phyloP scores from a whole-genome alignment of 1,140 invertebrate species.

The Hycleus phaleratus region DNA sequence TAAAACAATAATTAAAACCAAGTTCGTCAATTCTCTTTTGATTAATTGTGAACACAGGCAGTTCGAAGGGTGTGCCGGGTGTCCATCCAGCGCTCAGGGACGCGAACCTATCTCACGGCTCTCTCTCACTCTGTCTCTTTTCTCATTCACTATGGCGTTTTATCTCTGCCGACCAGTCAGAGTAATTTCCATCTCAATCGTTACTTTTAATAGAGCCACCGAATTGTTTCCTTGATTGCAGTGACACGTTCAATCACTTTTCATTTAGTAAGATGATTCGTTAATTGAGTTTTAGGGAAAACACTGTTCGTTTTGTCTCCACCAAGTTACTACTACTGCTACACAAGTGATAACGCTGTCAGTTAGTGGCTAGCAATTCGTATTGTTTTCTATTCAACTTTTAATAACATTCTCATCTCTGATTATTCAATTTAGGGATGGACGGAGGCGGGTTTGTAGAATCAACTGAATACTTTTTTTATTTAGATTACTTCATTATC shows the following conservation, averaged over 20 bases:
- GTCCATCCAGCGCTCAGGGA: slow-evolving; percentile 10
- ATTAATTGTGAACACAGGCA: slow-evolving; percentile 38
- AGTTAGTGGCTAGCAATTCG: slow-evolving; percentile 1
- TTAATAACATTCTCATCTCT: neutral
- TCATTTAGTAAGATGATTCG: slow-evolving; percentile 39
- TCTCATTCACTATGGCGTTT: slow-evolving; percentile 18
- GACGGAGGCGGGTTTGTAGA: too few species aligned
- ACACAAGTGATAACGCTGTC: slow-evolving; percentile 14
- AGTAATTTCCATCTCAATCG: slow-evolving; percentile 41
- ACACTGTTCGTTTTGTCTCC: slow-evolving; percentile 29
- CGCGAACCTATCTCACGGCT: slow-evolving; percentile 19
- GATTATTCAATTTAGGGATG: too few species aligned
- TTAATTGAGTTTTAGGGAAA: slow-evolving; percentile 40
- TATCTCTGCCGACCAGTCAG: slow-evolving; percentile 36
- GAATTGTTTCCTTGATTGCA: slow-evolving; percentile 41
- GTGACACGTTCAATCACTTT: slow-evolving; percentile 40
- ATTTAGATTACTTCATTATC: too few species aligned
- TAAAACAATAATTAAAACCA: slow-evolving; percentile 36
- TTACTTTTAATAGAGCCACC: slow-evolving; percentile 38
- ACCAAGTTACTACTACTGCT: slow-evolving; percentile 27
- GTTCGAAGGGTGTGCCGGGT: slow-evolving; percentile 6
- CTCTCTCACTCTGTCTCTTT: neutral
- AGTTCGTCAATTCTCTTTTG: slow-evolving; percentile 40
- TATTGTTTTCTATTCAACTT: slow-evolving; percentile 1
- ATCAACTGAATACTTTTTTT: too few species aligned